Base-by-base conservation (phyloP, 2,113 vertebrate species). In the Phainopepla nitens region DNA sequence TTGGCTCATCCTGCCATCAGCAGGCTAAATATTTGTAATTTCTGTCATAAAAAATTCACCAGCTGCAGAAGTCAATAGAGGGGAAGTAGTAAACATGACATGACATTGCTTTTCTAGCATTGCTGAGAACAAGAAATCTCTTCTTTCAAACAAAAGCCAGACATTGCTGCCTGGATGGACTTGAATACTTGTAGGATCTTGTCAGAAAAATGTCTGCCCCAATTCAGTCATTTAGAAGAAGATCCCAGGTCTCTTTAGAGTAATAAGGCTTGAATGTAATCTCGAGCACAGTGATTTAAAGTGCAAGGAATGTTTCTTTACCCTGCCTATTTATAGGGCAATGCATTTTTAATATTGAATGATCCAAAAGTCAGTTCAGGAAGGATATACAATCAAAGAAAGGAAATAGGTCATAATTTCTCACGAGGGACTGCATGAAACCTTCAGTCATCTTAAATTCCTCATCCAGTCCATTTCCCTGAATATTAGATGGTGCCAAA, bases 11-110 rank as follows among this genome's bases (percentile, higher is more conserved):
- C 97, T 97, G 97, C 96, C 96, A 94, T 96, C 93, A 96, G 95
- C 97, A 97, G 95, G 95, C 94, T 97, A 97, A 98, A 97, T 97
- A 97, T 97, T 98, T 97, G 95, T 96, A 95, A 96, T 97, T 97
- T 97, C 92, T 95, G 57, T 97, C 95, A 97, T 87, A 92, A 97
- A 96, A 95, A 97, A 97, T 96, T 94, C 94, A 97, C 96, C 94
- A 96, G 94, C 93, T 96, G 97, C 96, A 95, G 95, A 95, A 98
- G 97, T 97, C 97, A 94, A 87, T 97, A 95, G 97, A 97, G 95
- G 95, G 97, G 97, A 98, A 97, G 95, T 81, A 94, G 95, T 97
- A 95, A 97, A 96, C 91, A 91, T 91, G 96, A 93, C 93, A 93
- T 87, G 96, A 89, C 92, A 94, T 89, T 64, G 92, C 90, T 95